A percentile compares a stretch with the other conserved stretches of the same genome.
phyloP scores from a whole-genome alignment of 2,888 invertebrate genomes.

The Platynereis dumerilii region DNA sequence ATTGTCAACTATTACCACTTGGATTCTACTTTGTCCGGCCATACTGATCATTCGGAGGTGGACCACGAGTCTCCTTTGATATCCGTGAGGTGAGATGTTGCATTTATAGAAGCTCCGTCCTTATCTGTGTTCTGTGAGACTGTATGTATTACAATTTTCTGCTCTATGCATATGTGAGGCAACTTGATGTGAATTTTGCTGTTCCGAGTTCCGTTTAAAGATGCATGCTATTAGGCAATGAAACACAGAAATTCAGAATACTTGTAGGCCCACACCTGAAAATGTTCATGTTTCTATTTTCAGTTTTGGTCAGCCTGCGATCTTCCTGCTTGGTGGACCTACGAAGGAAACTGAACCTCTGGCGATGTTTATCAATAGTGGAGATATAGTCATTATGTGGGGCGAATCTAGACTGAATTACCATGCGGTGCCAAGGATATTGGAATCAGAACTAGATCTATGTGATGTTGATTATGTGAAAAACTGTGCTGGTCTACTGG shows the following conservation, averaged over 20 bases:
- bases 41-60: constrained; percentile 92
- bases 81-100: constrained; percentile 79
- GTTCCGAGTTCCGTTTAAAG: too few relatives aligned
- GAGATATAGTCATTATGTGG: constrained; percentile 92
- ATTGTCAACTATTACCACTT: constrained; percentile 96
- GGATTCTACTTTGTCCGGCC: constrained; percentile 90
- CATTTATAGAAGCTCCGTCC: too few relatives aligned
- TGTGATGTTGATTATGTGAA: too few relatives aligned
- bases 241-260: too few relatives aligned
- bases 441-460: constrained; percentile 24
- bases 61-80: constrained; percentile 86
- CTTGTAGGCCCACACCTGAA: too few relatives aligned
- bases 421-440: constrained; percentile 91
- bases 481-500: background rate
- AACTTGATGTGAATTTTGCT: too few relatives aligned
- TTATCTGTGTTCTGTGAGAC: too few relatives aligned
- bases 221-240: too few relatives aligned
- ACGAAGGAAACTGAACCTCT: constrained; percentile 66
- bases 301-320: constrained; percentile 94
- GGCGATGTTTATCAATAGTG: constrained; percentile 78
- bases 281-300: constrained; percentile 49
- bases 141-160: too few relatives aligned
- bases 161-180: too few relatives aligned
- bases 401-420: constrained; percentile 83
- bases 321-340: constrained; percentile 89